Base-by-base conservation (phyloP, 2,888 invertebrate species). In the Philereme transversata region DNA sequence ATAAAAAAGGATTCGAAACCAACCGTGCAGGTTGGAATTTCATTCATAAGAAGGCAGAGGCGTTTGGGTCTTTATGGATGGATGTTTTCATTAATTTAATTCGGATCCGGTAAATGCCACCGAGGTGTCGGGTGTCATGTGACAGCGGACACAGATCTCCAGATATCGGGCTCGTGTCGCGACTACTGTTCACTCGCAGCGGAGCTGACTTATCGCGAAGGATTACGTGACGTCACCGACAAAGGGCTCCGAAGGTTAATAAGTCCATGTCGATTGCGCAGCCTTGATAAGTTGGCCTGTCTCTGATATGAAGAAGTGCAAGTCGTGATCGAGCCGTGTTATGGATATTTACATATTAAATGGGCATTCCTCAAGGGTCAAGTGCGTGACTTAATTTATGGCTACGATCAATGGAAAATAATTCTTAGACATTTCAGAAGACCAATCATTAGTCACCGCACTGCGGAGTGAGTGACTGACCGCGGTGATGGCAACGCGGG, bases 1-100 rank as follows among this genome's bases (percentile, higher is more conserved):
- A 90, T 92, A 90, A 92, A 92, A 91, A 91, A 90, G 90, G 90
- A 90, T 87, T 86, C 87, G 83, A 86, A 81, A 78, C 63, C 59
- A 60, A 59, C 87, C 86, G 88, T 82, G 79, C 87, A 82, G 86
- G 85, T 83, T 88, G 91, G 92, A 87, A 90, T 91, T 90, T 90
- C 94, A 93, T 93, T 93, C 93, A 93, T 92, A 91, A 92, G 89
- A 87, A 87, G 82, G 90, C 86, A 86, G 90, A 89, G 92, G 92
- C 92, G 92, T 92, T 91, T 79, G 89, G 88, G 87, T 89, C 90
- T 90, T 90, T 90, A 90, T 90, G 88, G 87, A 85, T 88, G 87
- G 84, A 92, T 92, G 90, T 91, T 91, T 91, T 91, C 90, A 92
- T 92, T 91, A 91, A 90, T 91, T 92, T 89, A 89, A 87, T 84